Evolutionary conservation across 1,140 invertebrate genomes (phyloP), one percentile per base, ranked within the genome.

Genomic region (Stenopsyche tienmushanensis): DNA sequence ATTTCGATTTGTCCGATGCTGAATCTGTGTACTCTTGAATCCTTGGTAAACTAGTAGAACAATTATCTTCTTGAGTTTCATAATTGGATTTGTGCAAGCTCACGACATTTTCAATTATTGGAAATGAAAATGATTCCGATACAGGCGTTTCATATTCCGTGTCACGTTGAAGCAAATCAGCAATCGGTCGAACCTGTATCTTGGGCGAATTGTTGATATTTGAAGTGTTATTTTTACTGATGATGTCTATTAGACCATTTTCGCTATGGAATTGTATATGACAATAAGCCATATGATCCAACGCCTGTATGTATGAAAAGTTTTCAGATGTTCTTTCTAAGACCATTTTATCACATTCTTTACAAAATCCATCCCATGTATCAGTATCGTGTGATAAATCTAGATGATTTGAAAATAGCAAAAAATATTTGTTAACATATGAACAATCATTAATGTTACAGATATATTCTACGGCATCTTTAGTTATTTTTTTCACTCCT

Each of bases 331-430:
- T 24, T 20, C 24, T 45, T 10, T 10, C 20, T n/a, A n/a, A n/a
- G 18, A 10, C 45, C 41, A 44, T 59, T 2, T 42, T 59, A 7
- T 25, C 29, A 34, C 68, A 70, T 24, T 50, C 17, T 10, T 34
- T n/a, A 39, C 68, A 70, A 55, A 54, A 64, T 10, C 68, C 68
- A 55, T 70, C 42, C 68, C 68, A 70, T 3, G 10, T 34, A 3
- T 66, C 64, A 21, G 52, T 15, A 9, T 13, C 3, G 29, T 70
- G 68, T 13, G 5, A 2, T 17, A 25, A 29, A 26, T 64, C 29
- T n/a, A 70, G 2, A 41, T 70, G 68, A n/a, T 29, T 44, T 0
- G 39, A 8, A 54, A 70, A 64, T 15, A 49, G 7, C 18, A 64
- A 34, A 17, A 66, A 64, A 15, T 18, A 53, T 3, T 10, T 20